Evolutionary conservation across 64 coral and sea anemone genomes (phyloP).

Genomic region (Porites lutea): DNA sequence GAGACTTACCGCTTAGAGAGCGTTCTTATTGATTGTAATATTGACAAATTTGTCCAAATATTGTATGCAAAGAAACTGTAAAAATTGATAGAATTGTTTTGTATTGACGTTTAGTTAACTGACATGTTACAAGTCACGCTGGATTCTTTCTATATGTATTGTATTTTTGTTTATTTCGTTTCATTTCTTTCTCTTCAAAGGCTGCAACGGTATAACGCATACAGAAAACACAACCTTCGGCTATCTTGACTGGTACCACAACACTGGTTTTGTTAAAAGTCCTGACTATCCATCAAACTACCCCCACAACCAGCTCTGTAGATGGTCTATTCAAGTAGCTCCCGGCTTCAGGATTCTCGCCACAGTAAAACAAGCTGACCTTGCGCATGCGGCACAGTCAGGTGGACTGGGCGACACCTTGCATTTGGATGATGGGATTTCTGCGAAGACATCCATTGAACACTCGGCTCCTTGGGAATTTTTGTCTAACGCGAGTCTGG

Average conservation of each 20-base stretch:
- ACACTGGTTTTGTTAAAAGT: slow-evolving; percentile 67
- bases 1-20: no score
- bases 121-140: neutral
- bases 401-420: slow-evolving; percentile 46
- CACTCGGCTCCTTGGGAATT: slow-evolving; percentile 29
- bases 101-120: no score
- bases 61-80: no score
- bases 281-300: slow-evolving; percentile 62
- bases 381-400: slow-evolving; percentile 28
- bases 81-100: no score
- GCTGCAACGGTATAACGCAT: slow-evolving; percentile 36
- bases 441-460: neutral
- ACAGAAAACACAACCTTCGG: slow-evolving; percentile 55
- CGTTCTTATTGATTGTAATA: no score
- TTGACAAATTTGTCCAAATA: no score
- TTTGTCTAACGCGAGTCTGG: neutral
- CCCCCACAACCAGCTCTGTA: slow-evolving; percentile 41
- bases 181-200: neutral
- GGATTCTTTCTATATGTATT: neutral
- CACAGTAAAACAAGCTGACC: neutral
- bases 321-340: slow-evolving; percentile 71
- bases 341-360: slow-evolving; percentile 55
- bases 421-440: slow-evolving; percentile 18
- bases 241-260: slow-evolving; percentile 73
- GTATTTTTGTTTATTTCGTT: neutral